phyloP scores from a whole-genome alignment of 2,888 invertebrate species.

The Ditula angustiorana region DNA sequence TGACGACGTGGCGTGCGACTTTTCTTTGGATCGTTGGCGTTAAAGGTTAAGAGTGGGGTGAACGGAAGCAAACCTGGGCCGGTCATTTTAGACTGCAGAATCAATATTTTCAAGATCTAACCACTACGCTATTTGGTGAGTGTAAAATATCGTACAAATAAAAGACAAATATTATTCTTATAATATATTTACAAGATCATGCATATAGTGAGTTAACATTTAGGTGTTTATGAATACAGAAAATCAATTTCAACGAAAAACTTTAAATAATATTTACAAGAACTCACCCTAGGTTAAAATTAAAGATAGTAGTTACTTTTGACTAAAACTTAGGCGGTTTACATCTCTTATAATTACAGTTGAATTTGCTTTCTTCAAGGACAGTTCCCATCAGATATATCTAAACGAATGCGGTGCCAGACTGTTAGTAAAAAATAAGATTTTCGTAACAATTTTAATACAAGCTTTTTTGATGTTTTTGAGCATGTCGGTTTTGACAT shows the following conservation, averaged over 20 bases:
- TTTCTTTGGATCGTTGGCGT: no score
- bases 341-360: constrained; percentile 5
- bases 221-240: neutral
- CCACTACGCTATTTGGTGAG: no score
- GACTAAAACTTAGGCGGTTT: constrained; percentile 37
- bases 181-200: constrained; percentile 13
- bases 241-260: constrained; percentile 2
- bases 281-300: constrained; percentile 8
- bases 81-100: no score
- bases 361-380: neutral
- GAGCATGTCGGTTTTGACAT: neutral
- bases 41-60: no score
- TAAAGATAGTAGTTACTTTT: constrained; percentile 13
- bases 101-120: no score
- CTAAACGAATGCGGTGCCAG: no score
- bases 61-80: no score
- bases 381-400: neutral
- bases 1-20: no score
- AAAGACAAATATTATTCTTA: constrained; percentile 21
- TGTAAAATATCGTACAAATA: neutral
- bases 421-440: no score
- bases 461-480: neutral
- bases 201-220: neutral
- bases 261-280: constrained; percentile 32
- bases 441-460: no score